Evolutionary conservation across 2,888 invertebrate species (phyloP), one percentile per base, ranked within the genome.

Genomic region (Pollenia amentaria): DNA sequence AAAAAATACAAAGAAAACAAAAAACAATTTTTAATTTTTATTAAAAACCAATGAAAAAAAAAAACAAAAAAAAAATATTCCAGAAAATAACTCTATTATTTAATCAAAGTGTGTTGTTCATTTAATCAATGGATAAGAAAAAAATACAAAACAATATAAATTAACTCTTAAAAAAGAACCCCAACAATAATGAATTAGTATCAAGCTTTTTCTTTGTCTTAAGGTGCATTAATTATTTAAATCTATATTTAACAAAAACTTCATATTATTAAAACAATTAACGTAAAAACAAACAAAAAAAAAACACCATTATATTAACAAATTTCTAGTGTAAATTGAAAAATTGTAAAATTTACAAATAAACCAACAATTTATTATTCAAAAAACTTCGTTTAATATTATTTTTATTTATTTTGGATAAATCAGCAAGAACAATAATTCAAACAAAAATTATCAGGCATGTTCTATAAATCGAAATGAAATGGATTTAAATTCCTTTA

Each of bases 81-180:
- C 29, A 44, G 64, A 70, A 75, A 79, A 62, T 29, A 76, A 70
- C 18, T 64, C 79, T 87, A 87, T 29, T 29, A 29, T 87, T 76
- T 87, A 83, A 84, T 83, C 86, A 83, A 87, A 87, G 84, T 88
- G 87, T 82, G 76, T 85, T 77, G 72, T 77, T 80, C 84, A 77
- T 82, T 80, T 87, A 83, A 80, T 65, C 77, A 67, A 78, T 81
- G 38, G 38, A 65, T 64, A 67, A 81, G n/a, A 46, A 78, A 78
- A 75, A 29, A 29, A 6, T 29, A 29, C 40, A 62, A 40, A 51
- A 73, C 0, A 16, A 72, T 77, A 42, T 10, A 57, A 53, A 29
- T 10, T 55, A 57, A 72, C 38, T 48, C 10, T 60, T 29, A 70
- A 70, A 76, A 29, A 67, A 65, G 77, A 62, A 42, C 48, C 21